These are phyloP conservation scores for Elaphurus davidianus DNA, from an alignment of 2,113 vertebrate genomes.

Conservation along the genomic window DNA sequence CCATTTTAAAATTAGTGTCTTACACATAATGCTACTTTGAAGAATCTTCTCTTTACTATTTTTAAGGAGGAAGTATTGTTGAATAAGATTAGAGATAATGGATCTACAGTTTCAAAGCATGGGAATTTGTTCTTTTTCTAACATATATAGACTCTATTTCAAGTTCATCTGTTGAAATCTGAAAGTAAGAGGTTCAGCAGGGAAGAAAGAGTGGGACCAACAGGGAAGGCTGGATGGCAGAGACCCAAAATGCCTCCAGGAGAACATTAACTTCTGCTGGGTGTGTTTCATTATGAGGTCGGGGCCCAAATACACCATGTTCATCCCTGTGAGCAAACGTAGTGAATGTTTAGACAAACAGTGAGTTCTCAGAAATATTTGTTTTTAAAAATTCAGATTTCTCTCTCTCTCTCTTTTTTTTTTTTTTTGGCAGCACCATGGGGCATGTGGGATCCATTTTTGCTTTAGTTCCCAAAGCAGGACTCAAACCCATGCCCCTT, in stretches of 20 bases:
- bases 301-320: too few relatives aligned
- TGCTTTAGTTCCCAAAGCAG: neutral
- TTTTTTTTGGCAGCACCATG: neutral
- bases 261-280: neutral
- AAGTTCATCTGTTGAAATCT: neutral
- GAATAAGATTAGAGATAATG: neutral
- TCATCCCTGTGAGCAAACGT: neutral
- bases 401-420: neutral
- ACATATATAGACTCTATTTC: neutral
- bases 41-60: neutral
- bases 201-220: neutral
- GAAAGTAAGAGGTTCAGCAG: neutral
- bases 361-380: neutral
- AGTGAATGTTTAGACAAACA: neutral
- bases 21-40: neutral
- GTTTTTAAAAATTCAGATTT: neutral
- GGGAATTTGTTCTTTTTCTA: neutral
- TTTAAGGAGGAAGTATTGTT: neutral
- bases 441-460: neutral
- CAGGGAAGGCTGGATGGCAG: neutral
- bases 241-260: neutral
- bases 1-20: neutral
- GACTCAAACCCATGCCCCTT: neutral
- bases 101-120: neutral
- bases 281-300: neutral